Evolutionary conservation across 2,113 vertebrate genomes (phyloP), one percentile per base, ranked within the genome.

Genomic region (Pseudorasbora parva): DNA sequence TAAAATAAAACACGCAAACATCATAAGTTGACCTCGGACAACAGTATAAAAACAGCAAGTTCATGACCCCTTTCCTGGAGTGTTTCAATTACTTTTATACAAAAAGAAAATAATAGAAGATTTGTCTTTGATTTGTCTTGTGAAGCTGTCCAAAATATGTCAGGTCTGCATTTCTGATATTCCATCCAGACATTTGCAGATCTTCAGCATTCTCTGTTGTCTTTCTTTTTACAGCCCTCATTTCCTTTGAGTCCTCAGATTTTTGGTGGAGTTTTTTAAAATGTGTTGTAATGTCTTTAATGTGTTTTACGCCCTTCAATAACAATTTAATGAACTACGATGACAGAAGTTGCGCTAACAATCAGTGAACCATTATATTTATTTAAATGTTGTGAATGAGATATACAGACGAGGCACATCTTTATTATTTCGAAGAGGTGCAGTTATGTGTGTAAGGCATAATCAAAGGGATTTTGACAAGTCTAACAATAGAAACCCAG

Each of bases 381-480:
- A 2, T 37, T 68, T 68, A 9, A 4, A 33, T 33, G 12, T 7
- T 7, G 5, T 62, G 15, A 37, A 41, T 41, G 37, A 33, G 17
- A 17, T 19, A 68, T 21, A 68, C 9, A 69, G 33, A 41, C 66
- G 41, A 41, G 33, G 1, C 66, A 6, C 66, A 69, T 41, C 33
- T 69, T 54, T 54, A 37, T n/a, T 41, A 69, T 10, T 69, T 69
- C 9, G 21, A 41, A 68, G 37, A 69, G 33, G 9, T 37, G 30
- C 64, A 68, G 17, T 37, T 41, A 41, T 45, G 41, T 23, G n/a
- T 72, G 41, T 45, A 23, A 72, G 21, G n/a, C 27, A 54, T 85
- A 82, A 85, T 85, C 83, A 68, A 64, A 82, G 49, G 25, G 71
- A 45, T 82, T 82, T 84, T 86, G 82, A 89, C 77, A 84, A 85